Evolutionary conservation across 1,140 invertebrate species (phyloP).

Genomic region (Scylla paramamosain): DNA sequence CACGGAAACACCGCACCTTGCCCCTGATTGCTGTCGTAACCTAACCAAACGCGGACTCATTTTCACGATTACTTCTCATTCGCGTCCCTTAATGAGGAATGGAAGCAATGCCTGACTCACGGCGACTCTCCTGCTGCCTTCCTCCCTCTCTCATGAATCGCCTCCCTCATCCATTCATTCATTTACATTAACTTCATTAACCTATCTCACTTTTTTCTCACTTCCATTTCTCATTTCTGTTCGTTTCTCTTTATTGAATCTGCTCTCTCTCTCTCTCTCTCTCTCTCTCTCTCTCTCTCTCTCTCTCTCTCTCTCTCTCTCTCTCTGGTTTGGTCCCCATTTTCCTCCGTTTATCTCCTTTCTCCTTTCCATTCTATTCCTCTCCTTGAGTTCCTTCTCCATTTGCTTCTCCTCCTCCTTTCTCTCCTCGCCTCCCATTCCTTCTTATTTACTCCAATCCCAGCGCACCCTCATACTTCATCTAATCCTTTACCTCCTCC

Average conservation of each 20-base stretch:
- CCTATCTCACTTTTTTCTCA: not conserved
- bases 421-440: not conserved
- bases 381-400: not conserved
- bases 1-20: too few relatives aligned
- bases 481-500: too few relatives aligned
- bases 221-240: not conserved
- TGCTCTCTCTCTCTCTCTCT: not conserved
- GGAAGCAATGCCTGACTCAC: not conserved
- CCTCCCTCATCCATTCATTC: too few relatives aligned
- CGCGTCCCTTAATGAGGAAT: not conserved
- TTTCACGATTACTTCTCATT: slow-evolving; percentile 9
- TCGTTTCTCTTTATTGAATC: not conserved
- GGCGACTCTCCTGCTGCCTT: not conserved
- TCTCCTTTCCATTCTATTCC: not conserved
- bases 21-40: not conserved
- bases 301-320: not conserved
- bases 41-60: not conserved
- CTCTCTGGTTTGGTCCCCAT: not conserved
- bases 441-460: too few relatives aligned
- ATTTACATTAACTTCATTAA: not conserved
- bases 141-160: not conserved
- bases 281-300: not conserved
- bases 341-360: not conserved
- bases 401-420: not conserved
- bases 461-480: too few relatives aligned